A percentile compares a stretch with the other conserved stretches of the same genome.
phyloP scores from a whole-genome alignment of 2,888 invertebrate species.

The Hydrotaea diabolus region DNA sequence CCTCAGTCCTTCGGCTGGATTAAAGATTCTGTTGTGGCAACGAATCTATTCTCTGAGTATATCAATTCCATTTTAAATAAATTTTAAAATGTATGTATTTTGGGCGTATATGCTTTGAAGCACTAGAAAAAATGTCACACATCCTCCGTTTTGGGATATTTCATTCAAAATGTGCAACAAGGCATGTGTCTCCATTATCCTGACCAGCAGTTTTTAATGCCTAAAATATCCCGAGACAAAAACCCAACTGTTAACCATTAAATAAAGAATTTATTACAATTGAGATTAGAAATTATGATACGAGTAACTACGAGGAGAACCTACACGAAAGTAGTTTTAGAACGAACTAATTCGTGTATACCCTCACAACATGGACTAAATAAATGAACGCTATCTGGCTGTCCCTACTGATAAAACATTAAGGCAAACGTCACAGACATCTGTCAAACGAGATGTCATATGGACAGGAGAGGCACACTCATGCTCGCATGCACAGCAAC shows the following conservation, averaged over 20 bases:
- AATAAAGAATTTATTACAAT: constrained; percentile 16
- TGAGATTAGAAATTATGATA: neutral
- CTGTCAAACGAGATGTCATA: constrained; percentile 47
- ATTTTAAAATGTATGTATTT: too few species aligned
- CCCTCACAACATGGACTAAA: too few species aligned
- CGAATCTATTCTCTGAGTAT: too few species aligned
- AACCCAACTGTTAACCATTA: constrained; percentile 16
- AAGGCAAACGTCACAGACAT: constrained; percentile 29
- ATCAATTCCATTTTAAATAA: too few species aligned
- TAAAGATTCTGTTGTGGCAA: too few species aligned
- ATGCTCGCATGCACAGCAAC: constrained; percentile 23
- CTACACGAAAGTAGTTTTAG: neutral
- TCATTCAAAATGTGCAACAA: neutral
- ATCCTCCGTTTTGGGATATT: too few species aligned
- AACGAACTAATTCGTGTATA: too few species aligned
- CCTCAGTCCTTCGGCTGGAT: too few species aligned
- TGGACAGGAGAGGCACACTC: too few species aligned
- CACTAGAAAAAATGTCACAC: too few species aligned
- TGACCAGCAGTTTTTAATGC: neutral
- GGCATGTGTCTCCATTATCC: neutral
- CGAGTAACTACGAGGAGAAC: neutral
- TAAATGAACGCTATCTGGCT: neutral
- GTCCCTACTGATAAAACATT: neutral
- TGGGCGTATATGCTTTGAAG: too few species aligned
- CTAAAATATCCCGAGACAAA: neutral